Evolutionary conservation across 2,113 vertebrate species (phyloP), one percentile per base, ranked within the genome.

Genomic region (Petaurus breviceps): DNA sequence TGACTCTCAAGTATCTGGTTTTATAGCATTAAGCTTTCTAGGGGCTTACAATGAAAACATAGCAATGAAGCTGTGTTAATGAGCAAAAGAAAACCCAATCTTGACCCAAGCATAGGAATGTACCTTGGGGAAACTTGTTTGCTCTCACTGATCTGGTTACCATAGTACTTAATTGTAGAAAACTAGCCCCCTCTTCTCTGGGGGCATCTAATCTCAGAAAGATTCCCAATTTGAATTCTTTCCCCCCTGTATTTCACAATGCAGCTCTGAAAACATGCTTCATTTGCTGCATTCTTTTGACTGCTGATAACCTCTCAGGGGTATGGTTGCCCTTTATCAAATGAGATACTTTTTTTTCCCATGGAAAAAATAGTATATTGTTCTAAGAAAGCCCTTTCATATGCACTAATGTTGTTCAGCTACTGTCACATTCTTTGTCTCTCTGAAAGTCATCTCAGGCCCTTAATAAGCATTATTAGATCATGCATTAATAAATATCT

Each of bases 401-500:
- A 97, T 96, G 94, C 96, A 92, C 51, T 96, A 96, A 84, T 47
- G 93, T 19, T 93, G 43, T 94, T 97, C 55, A 52, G 94, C 94
- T 97, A 89, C 89, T 84, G 96, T 90, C 98, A 11, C 94, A 96
- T 97, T 97, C 89, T 46, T 93, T 96, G 94, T 89, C 51, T 97
- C 92, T 98, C 94, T 96, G 97, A 95, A 97, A 97, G 91, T 97
- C 91, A 96, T 96, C 54, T 98, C 96, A 98, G 97, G 90, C 55
- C 93, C 92, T 57, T 95, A 97, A 97, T 97, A 97, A 97, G 90
- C 91, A 95, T 97, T 96, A 97, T 97, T 94, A 98, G 25, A 91
- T 93, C 92, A 97, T 97, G 95, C 97, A 96, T 98, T 98, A 98
- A 98, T 98, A 98, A 98, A 97, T 96, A 95, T 95, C 91, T 96